Evolutionary conservation across 2,888 invertebrate species (phyloP).

Genomic region (Netelia virgata): DNA sequence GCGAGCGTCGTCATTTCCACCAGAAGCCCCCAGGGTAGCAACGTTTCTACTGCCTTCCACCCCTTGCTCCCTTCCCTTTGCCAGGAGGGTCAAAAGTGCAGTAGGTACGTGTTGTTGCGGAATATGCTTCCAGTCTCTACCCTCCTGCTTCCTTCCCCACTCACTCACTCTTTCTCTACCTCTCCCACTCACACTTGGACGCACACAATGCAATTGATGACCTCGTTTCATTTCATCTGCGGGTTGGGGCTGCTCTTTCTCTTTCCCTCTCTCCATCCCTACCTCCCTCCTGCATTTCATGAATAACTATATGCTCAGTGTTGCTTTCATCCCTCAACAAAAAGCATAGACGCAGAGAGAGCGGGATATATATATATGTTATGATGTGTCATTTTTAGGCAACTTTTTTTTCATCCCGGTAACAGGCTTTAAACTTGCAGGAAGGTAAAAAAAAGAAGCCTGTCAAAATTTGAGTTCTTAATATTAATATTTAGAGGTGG

Average conservation of each 20-base stretch:
- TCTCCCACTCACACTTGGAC: conserved; percentile 11
- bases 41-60: conserved; percentile 43
- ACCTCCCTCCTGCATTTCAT: conserved; percentile 27
- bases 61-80: not conserved
- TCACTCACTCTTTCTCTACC: conserved; percentile 1
- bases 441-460: no score
- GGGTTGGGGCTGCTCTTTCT: conserved; percentile 49
- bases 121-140: conserved; percentile 54
- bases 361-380: no score
- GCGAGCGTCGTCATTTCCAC: conserved; percentile 60
- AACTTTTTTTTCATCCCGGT: no score
- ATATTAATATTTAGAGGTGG: no score
- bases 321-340: conserved; percentile 36
- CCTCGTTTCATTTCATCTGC: conserved; percentile 73
- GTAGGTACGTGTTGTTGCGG: conserved; percentile 68
- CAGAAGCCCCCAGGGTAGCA: conserved; percentile 52
- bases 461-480: no score
- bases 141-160: not conserved
- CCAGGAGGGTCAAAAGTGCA: conserved; percentile 67
- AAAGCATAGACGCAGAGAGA: conserved; percentile 28
- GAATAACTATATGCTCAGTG: conserved; percentile 23
- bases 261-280: conserved; percentile 14
- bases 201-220: conserved; percentile 75
- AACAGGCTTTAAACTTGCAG: no score
- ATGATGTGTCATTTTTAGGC: no score